A percentile compares a stretch with the other conserved stretches of the same genome.
Evolutionary conservation across 2,888 invertebrate genomes (phyloP).

Genomic region (Sphinx pinastri): DNA sequence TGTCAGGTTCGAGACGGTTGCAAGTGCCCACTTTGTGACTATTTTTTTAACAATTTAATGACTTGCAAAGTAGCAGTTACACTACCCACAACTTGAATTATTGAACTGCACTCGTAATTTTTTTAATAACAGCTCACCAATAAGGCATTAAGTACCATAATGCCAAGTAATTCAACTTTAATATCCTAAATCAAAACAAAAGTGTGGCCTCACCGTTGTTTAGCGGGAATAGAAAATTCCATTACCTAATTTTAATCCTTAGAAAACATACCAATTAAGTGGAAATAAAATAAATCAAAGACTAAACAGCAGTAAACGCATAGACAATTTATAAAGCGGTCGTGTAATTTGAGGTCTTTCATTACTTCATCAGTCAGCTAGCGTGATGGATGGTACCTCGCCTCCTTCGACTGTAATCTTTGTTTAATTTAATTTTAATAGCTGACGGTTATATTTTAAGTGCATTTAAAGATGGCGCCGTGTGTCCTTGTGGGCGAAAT

Average conservation of each 20-base stretch:
- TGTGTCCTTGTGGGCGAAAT: neutral
- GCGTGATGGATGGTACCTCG: conserved; percentile 61
- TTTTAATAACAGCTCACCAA: no score
- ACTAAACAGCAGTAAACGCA: conserved; percentile 46
- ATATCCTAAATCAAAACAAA: no score
- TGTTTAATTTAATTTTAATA: conserved; percentile 79
- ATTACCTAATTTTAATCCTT: no score
- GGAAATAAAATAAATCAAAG: conserved; percentile 36
- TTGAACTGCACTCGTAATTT: no score
- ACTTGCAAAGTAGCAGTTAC: no score
- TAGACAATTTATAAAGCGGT: conserved; percentile 13
- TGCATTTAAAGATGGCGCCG: neutral
- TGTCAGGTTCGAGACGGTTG: conserved; percentile 52
- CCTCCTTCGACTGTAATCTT: conserved; percentile 67
- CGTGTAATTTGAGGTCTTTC: conserved; percentile 61
- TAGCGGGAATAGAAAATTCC: no score
- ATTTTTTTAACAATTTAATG: neutral
- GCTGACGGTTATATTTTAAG: conserved; percentile 28
- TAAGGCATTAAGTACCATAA: no score
- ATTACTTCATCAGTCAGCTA: conserved; percentile 68
- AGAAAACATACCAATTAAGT: neutral
- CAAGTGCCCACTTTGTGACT: conserved; percentile 50
- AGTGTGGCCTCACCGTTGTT: no score
- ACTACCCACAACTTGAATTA: no score
- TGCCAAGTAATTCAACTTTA: no score